Base-by-base conservation (phyloP, 2,888 invertebrate species). In the Zelleria hepariella region DNA sequence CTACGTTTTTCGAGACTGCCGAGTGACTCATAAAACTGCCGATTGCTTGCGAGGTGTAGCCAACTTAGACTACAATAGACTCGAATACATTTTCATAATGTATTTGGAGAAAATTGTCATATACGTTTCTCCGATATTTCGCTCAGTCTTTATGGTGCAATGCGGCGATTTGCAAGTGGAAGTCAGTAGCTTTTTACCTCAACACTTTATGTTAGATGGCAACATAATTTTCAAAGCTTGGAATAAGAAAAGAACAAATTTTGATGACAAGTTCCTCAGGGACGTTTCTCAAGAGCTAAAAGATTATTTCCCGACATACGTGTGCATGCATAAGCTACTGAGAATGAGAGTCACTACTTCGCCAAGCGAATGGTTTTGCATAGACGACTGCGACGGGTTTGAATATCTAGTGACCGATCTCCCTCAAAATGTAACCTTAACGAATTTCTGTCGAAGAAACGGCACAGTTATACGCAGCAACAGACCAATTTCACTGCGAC, bases 71-170 rank as follows among this genome's bases (percentile, higher is more conserved):
- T 76, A 66, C 55, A 62, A 65, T 48, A 62, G 71, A 53, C 58
- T 75, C 1, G 76, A 75, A 62, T 77, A 73, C 55, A 72, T 76
- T 24, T 74, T 73, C 53, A 66, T 76, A 0, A 75, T 75, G 74
- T 73, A 72, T 59, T 67, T 73, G 32, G 73, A 73, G 59, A 67
- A 61, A 59, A 74, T 76, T 24, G 62, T 65, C 10, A 68, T 77
- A 18, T 75, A 73, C 21, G 66, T 67, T 4, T 76, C 76, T 0
- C 74, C 75, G 4, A 32, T 70, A 5, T 70, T 77, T 47, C 60
- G 63, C 7, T 58, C 59, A 7, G 58, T 71, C 47, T 77, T 75
- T 49, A 59, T 57, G 25, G 60, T 63, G 1, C 65, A 61, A 42
- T 73, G 74, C 54, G 66, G 66, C 47, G 68, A 73, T 61, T 63